Percentiles rank a stretch among this genome's conserved stretches.
phyloP scores from a whole-genome alignment of 2,113 vertebrate species.

The Clinocottus analis region DNA sequence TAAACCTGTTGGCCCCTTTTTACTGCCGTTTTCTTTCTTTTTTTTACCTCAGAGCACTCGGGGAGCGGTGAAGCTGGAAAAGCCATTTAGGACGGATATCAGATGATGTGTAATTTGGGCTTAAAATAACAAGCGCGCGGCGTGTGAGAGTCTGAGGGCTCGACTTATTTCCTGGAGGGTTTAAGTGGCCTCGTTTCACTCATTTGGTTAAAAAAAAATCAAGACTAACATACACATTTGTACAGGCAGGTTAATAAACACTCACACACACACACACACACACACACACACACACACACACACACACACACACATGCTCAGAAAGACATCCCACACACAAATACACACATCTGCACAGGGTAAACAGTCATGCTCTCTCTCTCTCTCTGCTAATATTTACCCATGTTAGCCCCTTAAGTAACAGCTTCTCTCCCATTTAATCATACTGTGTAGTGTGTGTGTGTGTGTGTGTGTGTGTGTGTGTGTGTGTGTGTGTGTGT shows the following conservation, averaged over 20 bases:
- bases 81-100: slow-evolving; percentile 69
- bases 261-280: slow-evolving; percentile 1
- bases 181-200: slow-evolving; percentile 60
- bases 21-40: slow-evolving; percentile 52
- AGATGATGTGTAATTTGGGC: slow-evolving; percentile 61
- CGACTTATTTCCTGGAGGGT: slow-evolving; percentile 53
- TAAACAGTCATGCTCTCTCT: slow-evolving; percentile 47
- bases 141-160: slow-evolving; percentile 40
- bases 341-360: slow-evolving; percentile 61
- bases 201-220: slow-evolving; percentile 51
- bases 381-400: slow-evolving; percentile 61
- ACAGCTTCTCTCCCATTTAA: slow-evolving; percentile 27
- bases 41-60: slow-evolving; percentile 40
- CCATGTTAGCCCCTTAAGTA: slow-evolving; percentile 34
- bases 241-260: slow-evolving; percentile 61
- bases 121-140: slow-evolving; percentile 60
- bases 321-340: slow-evolving; percentile 36
- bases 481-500: slow-evolving; percentile 1
- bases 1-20: slow-evolving; percentile 62
- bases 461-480: background rate
- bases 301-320: slow-evolving; percentile 33
- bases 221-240: slow-evolving; percentile 45
- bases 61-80: slow-evolving; percentile 61
- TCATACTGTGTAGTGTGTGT: background rate
- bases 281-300: slow-evolving; percentile 48